phyloP scores from a whole-genome alignment of 2,888 invertebrate genomes.

The Tenthredo scrophulariae region DNA sequence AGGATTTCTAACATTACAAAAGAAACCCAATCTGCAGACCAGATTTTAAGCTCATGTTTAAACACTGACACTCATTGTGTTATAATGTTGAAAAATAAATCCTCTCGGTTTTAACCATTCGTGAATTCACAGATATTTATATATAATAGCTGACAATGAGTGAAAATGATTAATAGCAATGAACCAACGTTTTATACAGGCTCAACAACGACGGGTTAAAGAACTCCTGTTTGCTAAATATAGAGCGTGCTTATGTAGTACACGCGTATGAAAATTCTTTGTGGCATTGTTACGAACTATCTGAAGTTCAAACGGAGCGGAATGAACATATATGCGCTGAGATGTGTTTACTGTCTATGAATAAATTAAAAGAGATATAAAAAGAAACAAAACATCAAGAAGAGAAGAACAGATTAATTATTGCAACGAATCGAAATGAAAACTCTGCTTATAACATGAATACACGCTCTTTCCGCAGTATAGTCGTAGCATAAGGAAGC shows the following conservation, averaged over 20 bases:
- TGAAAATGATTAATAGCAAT: slow-evolving; percentile 1
- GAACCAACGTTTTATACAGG: neutral
- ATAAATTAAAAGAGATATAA: neutral
- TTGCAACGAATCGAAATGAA: neutral
- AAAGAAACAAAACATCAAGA: neutral
- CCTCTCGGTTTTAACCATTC: neutral
- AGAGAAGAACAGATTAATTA: neutral
- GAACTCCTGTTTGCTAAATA: slow-evolving; percentile 24
- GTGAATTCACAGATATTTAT: neutral
- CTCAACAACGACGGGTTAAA: slow-evolving; percentile 3
- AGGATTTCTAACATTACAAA: neutral
- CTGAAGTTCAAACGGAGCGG: neutral
- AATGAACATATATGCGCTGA: neutral
- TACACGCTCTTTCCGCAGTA: neutral
- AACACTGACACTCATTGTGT: slow-evolving; percentile 1
- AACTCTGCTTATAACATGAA: neutral
- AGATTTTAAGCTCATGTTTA: slow-evolving; percentile 15
- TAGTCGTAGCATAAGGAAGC: neutral
- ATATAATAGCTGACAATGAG: neutral
- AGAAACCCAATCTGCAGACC: slow-evolving; percentile 4
- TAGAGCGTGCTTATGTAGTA: neutral
- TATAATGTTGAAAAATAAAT: neutral
- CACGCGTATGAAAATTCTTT: neutral
- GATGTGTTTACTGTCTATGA: neutral
- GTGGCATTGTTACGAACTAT: neutral